These are phyloP conservation scores for Chloroclystis v-ata DNA, from an alignment of 2,888 invertebrate species.

Conservation along the genomic window DNA sequence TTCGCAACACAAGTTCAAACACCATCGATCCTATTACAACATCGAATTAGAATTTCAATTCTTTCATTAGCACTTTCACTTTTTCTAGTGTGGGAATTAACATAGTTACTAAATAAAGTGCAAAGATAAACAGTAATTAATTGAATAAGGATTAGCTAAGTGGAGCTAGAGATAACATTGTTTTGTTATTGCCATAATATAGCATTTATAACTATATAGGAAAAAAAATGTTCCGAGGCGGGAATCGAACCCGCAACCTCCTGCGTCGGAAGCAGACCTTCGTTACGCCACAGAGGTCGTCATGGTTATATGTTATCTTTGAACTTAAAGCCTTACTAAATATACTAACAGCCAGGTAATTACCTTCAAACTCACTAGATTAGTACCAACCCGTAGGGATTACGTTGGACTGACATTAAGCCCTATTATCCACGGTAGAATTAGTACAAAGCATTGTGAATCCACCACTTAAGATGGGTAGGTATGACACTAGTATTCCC, in stretches of 20 bases:
- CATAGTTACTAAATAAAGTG: neutral
- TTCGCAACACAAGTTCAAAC: no score
- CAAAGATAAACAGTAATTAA: neutral
- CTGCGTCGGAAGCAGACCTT: no score
- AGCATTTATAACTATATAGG: no score
- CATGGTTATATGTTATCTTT: no score
- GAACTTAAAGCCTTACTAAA: no score
- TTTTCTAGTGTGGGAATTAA: slow-evolving; percentile 8
- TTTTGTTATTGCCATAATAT: no score
- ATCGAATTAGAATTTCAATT: neutral
- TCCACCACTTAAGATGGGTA: neutral
- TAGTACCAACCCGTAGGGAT: neutral
- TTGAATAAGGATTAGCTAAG: neutral
- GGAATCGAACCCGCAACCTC: no score
- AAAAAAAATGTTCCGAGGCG: no score
- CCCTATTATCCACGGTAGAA: neutral
- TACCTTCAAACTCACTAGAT: neutral
- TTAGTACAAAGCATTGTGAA: neutral
- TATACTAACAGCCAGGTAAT: no score
- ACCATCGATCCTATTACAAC: neutral
- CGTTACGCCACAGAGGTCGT: no score
- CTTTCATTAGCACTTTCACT: slow-evolving; percentile 9
- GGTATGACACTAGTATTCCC: no score
- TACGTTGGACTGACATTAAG: neutral
- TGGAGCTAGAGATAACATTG: neutral